Evolutionary conservation across 2,888 invertebrate species (phyloP), one percentile per base, ranked within the genome.

Genomic region (Drosophila algonquin): DNA sequence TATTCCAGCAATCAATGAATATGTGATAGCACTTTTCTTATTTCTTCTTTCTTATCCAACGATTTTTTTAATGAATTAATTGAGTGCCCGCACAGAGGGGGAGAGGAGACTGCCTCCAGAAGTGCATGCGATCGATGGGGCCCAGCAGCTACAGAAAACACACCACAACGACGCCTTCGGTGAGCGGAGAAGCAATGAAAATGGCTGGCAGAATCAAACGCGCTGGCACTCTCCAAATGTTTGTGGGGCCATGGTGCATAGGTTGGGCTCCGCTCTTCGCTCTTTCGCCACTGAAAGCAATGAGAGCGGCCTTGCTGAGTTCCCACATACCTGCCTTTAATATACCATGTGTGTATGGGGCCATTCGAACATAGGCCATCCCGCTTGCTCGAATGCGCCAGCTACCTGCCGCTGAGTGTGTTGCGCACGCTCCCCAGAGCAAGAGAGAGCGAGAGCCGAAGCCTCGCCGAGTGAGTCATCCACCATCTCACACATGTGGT

Each of bases 91-190:
- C 73, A 62, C 76, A 67, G 76, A 69, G 72, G 53, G 27, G 59
- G 57, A 47, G 14, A 45, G 68, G 61, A 81, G 68, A 72, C 63
- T 67, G 54, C 40, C 40, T 40, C 40, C 40, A 40, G 40, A 40
- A 40, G 40, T 40, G 40, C 40, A 40, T 40, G 40, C 40, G 40
- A 40, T 40, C 40, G 40, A n/a, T 40, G 40, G 40, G 40, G 40
- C 40, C 40, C 40, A 76, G 53, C 71, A 64, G 53, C 63, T 10
- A 47, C 67, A 27, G 51, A 63, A 80, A 90, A 89, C 89, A 90
- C 90, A 87, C 89, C 91, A 90, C 90, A 89, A 82, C 90, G 78
- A 81, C 80, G 81, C 80, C 75, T 76, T 77, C 75, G 89, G 89
- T 90, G 83, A 88, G 77, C 63, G n/a, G 50, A 21, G 21, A 21